A percentile compares a stretch with the other conserved stretches of the same genome.
Evolutionary conservation across 2,888 invertebrate genomes (phyloP).

Genomic region (Alentia gelatinosa): DNA sequence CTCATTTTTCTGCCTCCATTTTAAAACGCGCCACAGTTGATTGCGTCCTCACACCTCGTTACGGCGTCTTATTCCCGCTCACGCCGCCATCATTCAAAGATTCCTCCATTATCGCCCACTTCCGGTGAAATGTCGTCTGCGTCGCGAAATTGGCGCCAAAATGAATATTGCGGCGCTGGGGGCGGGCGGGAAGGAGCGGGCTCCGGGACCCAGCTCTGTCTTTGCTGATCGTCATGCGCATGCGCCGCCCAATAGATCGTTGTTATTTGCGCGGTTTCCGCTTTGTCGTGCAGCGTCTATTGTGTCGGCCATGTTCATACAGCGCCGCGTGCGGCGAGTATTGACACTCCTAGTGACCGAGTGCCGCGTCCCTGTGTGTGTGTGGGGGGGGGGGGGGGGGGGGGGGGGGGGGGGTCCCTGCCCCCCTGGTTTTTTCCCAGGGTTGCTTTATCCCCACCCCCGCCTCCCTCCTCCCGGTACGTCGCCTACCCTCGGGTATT

Average conservation of each 20-base stretch:
- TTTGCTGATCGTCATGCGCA: background rate
- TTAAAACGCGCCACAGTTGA: background rate
- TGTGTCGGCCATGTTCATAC: background rate
- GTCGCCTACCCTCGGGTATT: background rate
- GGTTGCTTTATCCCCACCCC: background rate
- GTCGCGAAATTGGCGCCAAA: slow-evolving; percentile 16
- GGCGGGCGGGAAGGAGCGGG: background rate
- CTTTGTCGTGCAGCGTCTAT: background rate
- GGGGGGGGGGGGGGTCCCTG: background rate
- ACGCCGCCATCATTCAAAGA: slow-evolving; percentile 27
- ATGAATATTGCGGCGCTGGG: slow-evolving; percentile 34
- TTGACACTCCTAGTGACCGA: background rate
- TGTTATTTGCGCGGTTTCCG: background rate
- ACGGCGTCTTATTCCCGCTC: background rate
- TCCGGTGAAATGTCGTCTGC: slow-evolving; percentile 10
- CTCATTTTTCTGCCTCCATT: background rate
- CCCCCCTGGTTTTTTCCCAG: background rate
- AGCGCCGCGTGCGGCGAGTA: background rate
- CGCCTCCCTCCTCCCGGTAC: background rate
- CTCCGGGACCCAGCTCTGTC: background rate
- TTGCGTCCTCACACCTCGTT: background rate
- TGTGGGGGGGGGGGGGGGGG: background rate
- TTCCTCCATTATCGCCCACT: slow-evolving; percentile 24
- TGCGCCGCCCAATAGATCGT: background rate
- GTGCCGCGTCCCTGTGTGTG: background rate